A percentile compares a stretch with the other conserved stretches of the same genome.
Evolutionary conservation across 92 coral and sea anemone genomes (phyloP).

Genomic region (Epizoanthus ramosus): DNA sequence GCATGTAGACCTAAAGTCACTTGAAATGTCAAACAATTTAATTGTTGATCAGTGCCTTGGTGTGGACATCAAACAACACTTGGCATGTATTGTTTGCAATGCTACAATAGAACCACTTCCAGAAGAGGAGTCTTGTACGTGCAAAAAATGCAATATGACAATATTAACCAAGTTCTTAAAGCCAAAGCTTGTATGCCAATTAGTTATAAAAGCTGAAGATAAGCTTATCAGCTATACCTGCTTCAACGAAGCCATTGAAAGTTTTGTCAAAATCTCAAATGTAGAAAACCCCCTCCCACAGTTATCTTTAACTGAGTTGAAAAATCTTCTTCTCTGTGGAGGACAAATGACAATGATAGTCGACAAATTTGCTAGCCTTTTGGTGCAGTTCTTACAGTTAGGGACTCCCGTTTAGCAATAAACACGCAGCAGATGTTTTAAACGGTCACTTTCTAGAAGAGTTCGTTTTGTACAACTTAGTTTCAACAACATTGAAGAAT

Average conservation of each 20-base stretch:
- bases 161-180: conserved; percentile 29
- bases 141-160: conserved; percentile 44
- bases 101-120: conserved; percentile 50
- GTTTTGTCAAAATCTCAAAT: conserved; percentile 41
- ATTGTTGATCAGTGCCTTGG: conserved; percentile 51
- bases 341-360: conserved; percentile 27
- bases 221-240: conserved; percentile 40
- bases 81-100: conserved; percentile 54
- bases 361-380: conserved; percentile 10
- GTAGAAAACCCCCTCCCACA: not conserved
- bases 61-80: conserved; percentile 55
- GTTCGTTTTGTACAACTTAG: conserved; percentile 31
- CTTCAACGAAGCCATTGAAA: conserved; percentile 53
- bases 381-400: conserved; percentile 30
- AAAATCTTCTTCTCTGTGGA: conserved; percentile 20
- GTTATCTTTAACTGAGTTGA: conserved; percentile 11
- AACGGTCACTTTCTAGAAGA: conserved; percentile 28
- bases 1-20: conserved; percentile 58
- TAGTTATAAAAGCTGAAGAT: conserved; percentile 49
- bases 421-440: conserved; percentile 29
- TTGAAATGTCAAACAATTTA: conserved; percentile 54
- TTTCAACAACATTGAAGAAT: conserved; percentile 36
- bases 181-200: conserved; percentile 56
- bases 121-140: conserved; percentile 57
- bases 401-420: conserved; percentile 31